These are phyloP conservation scores for Castor canadensis DNA, from an alignment of 2,113 vertebrate genomes.

Conservation along the genomic window DNA sequence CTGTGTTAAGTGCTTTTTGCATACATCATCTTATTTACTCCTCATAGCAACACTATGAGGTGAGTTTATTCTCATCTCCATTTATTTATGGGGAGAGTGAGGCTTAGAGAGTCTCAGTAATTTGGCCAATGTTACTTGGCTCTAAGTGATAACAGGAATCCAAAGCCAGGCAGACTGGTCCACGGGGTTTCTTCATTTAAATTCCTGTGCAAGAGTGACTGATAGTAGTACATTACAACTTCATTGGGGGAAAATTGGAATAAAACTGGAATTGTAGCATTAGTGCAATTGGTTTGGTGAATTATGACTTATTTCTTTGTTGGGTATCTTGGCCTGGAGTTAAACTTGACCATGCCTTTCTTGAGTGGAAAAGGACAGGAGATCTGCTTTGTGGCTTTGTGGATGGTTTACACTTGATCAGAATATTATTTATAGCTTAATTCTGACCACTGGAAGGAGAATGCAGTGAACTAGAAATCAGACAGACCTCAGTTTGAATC, in stretches of 20 bases:
- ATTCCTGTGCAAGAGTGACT: neutral
- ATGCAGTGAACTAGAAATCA: neutral
- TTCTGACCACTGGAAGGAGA: neutral
- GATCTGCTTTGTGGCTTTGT: neutral
- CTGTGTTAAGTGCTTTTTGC: slow-evolving; percentile 64
- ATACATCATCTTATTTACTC: slow-evolving; percentile 51
- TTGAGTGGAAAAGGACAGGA: neutral
- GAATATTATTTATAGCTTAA: slow-evolving; percentile 22
- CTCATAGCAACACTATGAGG: neutral
- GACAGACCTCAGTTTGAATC: slow-evolving; percentile 26
- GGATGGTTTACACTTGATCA: neutral
- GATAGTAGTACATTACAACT: neutral
- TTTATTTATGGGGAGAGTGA: neutral
- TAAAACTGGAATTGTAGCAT: neutral
- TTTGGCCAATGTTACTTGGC: slow-evolving; percentile 35
- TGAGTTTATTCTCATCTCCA: slow-evolving; percentile 13
- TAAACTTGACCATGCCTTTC: neutral
- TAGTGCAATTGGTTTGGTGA: neutral
- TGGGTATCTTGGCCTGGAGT: neutral
- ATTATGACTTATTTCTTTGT: neutral
- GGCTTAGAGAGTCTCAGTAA: slow-evolving; percentile 12
- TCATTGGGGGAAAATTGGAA: slow-evolving; percentile 23
- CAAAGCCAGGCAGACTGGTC: neutral
- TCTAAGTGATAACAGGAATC: neutral
- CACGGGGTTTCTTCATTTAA: slow-evolving; percentile 28